Evolutionary conservation across 23 tunicate species (phyloP).

Genomic region (Trididemnum clinides): DNA sequence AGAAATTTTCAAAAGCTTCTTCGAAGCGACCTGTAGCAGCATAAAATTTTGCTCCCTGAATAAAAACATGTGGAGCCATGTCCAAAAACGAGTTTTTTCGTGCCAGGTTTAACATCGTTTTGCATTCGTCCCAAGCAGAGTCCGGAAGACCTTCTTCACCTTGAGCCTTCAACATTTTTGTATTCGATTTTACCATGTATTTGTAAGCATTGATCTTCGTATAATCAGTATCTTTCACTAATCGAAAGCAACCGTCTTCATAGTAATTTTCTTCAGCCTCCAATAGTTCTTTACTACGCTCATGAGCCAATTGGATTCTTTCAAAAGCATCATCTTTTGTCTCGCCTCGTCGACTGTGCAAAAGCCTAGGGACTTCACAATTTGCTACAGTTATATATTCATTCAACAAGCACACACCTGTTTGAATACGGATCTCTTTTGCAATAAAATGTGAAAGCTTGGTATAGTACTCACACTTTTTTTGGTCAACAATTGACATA

Average conservation of each 20-base stretch:
- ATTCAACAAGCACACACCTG: constrained; percentile 31
- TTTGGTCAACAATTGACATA: not conserved
- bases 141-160: not conserved
- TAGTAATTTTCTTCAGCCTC: not conserved
- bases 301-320: constrained; percentile 32
- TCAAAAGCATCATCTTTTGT: not conserved
- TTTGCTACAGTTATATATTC: constrained; percentile 68
- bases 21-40: constrained; percentile 50
- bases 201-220: constrained; percentile 54
- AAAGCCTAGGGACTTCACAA: constrained; percentile 30
- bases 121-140: constrained; percentile 12
- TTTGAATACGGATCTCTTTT: constrained; percentile 16
- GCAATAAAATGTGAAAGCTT: constrained; percentile 37
- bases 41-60: constrained; percentile 65
- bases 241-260: constrained; percentile 45
- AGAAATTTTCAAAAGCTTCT: constrained; percentile 47
- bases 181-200: constrained; percentile 60
- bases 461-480: constrained; percentile 51
- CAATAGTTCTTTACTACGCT: constrained; percentile 1
- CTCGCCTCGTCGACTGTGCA: constrained; percentile 40
- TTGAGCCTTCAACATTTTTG: constrained; percentile 25
- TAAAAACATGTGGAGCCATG: constrained; percentile 50
- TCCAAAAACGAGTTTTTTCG: constrained; percentile 37
- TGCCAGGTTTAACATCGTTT: constrained; percentile 35
- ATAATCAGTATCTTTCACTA: constrained; percentile 43